Evolutionary conservation across 1,140 invertebrate genomes (phyloP).

Genomic region (Brachionus sp.): DNA sequence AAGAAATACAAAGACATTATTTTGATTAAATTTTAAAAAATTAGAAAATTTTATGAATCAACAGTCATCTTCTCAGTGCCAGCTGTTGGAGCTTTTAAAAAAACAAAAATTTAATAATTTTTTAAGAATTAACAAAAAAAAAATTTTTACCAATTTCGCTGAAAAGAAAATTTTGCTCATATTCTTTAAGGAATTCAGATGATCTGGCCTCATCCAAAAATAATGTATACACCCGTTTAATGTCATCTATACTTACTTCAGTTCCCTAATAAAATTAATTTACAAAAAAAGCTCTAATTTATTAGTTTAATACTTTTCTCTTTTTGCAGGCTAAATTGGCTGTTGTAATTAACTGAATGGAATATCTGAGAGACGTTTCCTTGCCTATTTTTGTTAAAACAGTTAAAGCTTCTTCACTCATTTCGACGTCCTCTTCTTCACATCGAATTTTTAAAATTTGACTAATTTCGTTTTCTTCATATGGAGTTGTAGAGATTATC

Average conservation of each 20-base stretch:
- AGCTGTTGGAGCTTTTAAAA: slow-evolving; percentile 23
- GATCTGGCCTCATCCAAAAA: slow-evolving; percentile 91
- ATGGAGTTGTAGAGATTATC: slow-evolving; percentile 84
- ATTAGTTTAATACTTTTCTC: slow-evolving; percentile 67
- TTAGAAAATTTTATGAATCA: background rate
- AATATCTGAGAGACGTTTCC: slow-evolving; percentile 88
- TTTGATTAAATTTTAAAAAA: slow-evolving; percentile 13
- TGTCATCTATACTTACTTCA: slow-evolving; percentile 75
- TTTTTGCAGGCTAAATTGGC: slow-evolving; percentile 80
- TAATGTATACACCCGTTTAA: slow-evolving; percentile 87
- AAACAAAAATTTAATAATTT: background rate
- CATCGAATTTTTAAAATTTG: slow-evolving; percentile 71
- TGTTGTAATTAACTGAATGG: slow-evolving; percentile 96
- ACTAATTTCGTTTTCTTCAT: slow-evolving; percentile 80
- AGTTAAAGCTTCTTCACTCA: slow-evolving; percentile 82
- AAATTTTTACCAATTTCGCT: slow-evolving; percentile 51
- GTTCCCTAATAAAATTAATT: slow-evolving; percentile 53
- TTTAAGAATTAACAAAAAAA: background rate
- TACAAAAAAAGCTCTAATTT: background rate
- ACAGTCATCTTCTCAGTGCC: slow-evolving; percentile 27
- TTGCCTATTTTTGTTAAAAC: slow-evolving; percentile 86
- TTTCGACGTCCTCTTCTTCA: slow-evolving; percentile 92
- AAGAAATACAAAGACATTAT: slow-evolving; percentile 14
- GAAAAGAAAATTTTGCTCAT: slow-evolving; percentile 92
- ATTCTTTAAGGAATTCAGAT: slow-evolving; percentile 86